Evolutionary conservation across 2,888 invertebrate genomes (phyloP), one percentile per base, ranked within the genome.

Genomic region (Carterocephalus palaemon): DNA sequence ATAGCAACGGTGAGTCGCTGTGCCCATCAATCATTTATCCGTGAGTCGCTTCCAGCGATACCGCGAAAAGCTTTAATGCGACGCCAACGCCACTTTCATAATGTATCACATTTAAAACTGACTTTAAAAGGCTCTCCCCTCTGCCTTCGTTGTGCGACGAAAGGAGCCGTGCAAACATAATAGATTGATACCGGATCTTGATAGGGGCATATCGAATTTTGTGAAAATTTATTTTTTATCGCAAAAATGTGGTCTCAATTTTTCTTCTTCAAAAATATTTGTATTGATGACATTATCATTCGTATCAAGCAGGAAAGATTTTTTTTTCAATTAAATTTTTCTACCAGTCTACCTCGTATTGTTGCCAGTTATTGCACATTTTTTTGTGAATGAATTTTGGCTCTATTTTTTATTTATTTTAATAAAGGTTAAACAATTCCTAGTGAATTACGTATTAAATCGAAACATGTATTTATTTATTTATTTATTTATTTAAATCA

Each of bases 21-120:
- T 51, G 33, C 52, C 65, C 73, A 85, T 85, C 85, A 82, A 84
- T 85, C 84, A 85, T 84, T 78, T 78, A 84, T 78, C 77, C 75
- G 64, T 64, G 67, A 70, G 64, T 65, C 71, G 72, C 69, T 75
- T 64, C 66, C 62, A 66, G 64, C 72, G 67, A 67, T 76, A 83
- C 78, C 73, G 65, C 67, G 71, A 70, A 84, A 84, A 79, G 80
- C 84, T 85, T 67, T 83, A 82, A 77, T 70, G 72, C 75, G 67
- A 69, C 69, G 70, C 69, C 75, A 71, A 68, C 69, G 69, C 69
- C 74, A 70, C 71, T 71, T 71, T 75, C 64, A 78, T 83, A 83
- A 84, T 83, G 77, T 81, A 82, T 82, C 71, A 79, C 78, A 67
- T 75, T 82, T 77, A 76, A 80, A 83, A 76, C 62, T 64, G 64